phyloP scores from a whole-genome alignment of 2,888 invertebrate species.

The Rotaria magnacalcarata region DNA sequence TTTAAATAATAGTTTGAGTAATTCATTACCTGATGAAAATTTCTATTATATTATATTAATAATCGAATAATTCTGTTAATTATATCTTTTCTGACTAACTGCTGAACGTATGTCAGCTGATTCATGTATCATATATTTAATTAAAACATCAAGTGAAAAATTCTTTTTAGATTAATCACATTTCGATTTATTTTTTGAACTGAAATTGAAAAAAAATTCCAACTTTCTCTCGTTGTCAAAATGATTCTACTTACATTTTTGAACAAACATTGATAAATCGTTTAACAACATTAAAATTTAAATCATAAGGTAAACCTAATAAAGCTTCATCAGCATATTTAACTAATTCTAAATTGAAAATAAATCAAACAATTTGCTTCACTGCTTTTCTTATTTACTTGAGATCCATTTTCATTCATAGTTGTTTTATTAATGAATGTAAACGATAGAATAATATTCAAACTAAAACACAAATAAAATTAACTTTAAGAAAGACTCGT shows the following conservation, averaged over 20 bases:
- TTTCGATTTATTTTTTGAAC: neutral
- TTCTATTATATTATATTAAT: constrained; percentile 6
- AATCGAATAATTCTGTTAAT: constrained; percentile 17
- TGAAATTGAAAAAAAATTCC: neutral
- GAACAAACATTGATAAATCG: constrained; percentile 8
- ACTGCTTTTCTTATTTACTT: neutral
- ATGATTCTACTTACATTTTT: too few relatives aligned
- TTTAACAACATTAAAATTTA: constrained; percentile 18
- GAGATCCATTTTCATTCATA: neutral
- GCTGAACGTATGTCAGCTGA: neutral
- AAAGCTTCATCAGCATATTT: neutral
- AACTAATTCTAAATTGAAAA: too few relatives aligned
- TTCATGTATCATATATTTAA: constrained; percentile 26
- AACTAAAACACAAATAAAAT: neutral
- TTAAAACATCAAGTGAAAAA: too few relatives aligned
- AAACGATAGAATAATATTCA: constrained; percentile 19
- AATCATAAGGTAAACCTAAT: constrained; percentile 15
- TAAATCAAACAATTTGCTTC: too few relatives aligned
- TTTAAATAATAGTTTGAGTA: neutral
- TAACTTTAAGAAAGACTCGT: neutral
- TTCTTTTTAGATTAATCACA: neutral
- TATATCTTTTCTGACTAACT: neutral
- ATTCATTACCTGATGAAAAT: neutral
- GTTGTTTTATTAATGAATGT: constrained; percentile 27
- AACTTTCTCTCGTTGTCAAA: too few relatives aligned